Conservation (phyloP, 2,113 vertebrate species). For the Sphaerodactylus townsendi region DNA sequence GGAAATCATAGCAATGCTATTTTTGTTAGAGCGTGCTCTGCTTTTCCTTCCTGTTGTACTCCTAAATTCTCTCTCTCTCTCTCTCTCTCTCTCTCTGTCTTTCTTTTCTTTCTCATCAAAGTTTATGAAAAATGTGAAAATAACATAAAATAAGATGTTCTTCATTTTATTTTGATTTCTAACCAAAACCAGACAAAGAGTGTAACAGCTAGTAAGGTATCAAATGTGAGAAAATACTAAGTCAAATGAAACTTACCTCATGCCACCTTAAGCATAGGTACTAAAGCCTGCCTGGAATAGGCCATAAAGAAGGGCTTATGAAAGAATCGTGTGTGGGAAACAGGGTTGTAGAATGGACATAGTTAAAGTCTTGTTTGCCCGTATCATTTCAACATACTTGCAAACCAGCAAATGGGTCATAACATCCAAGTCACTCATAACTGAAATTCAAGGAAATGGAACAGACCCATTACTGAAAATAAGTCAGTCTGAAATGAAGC, state of each 20-base stretch:
- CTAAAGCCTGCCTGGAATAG: neutral
- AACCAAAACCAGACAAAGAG: neutral
- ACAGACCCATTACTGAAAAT: slow-evolving; percentile 59
- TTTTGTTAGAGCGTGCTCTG: slow-evolving; percentile 15
- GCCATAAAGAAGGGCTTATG: neutral
- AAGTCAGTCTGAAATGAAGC: slow-evolving; percentile 58
- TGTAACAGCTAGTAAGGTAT: neutral
- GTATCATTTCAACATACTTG: neutral
- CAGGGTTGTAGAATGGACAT: neutral
- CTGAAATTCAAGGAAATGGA: slow-evolving; percentile 54
- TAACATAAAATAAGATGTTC: neutral
- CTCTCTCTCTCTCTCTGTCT: too few species aligned
- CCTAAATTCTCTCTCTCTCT: neutral
- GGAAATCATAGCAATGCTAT: slow-evolving; percentile 50
- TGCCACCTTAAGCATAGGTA: neutral
- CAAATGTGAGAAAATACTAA: neutral
- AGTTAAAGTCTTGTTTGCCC: slow-evolving; percentile 18
- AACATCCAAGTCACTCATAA: slow-evolving; percentile 16
- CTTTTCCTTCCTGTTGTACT: neutral
- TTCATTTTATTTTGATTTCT: neutral
- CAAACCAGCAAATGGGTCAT: slow-evolving; percentile 22
- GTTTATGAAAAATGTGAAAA: too few species aligned
- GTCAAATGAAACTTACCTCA: neutral
- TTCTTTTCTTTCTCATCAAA: neutral
- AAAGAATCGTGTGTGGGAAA: neutral